Evolutionary conservation across 2,797 vertebrate species (phyloP).

Genomic region (Harpagifer antarcticus): DNA sequence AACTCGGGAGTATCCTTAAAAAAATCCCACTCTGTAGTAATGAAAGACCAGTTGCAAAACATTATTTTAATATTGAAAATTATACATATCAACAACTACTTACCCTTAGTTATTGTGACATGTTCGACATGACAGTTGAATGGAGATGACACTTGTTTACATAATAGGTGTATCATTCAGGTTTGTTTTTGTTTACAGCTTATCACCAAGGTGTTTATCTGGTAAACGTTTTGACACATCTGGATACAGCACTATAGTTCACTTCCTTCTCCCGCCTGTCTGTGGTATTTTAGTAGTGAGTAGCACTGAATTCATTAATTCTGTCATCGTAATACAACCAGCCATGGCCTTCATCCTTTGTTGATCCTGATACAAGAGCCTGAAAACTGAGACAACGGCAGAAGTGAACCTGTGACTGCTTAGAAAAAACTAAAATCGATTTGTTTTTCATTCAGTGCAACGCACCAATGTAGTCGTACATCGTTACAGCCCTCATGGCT

Average conservation of each 20-base stretch:
- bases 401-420: not conserved
- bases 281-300: not conserved
- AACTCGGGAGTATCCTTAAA: not conserved
- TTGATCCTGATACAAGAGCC: constrained; percentile 1
- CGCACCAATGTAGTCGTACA: not conserved
- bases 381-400: not conserved
- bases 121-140: not conserved
- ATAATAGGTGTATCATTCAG: not conserved
- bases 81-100: not conserved
- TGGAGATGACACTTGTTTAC: constrained; percentile 1
- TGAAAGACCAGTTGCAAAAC: not conserved
- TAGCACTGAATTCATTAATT: too few species aligned
- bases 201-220: constrained; percentile 2
- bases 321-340: not conserved
- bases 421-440: not conserved
- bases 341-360: not conserved
- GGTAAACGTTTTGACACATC: not conserved
- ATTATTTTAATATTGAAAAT: not conserved
- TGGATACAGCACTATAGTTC: not conserved
- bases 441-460: not conserved
- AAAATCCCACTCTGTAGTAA: not conserved
- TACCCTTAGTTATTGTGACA: not conserved
- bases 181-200: not conserved
- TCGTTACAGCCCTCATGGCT: not conserved
- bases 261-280: not conserved